phyloP scores from a whole-genome alignment of 2,113 vertebrate species.

The Onychorhynchus coronatus region DNA sequence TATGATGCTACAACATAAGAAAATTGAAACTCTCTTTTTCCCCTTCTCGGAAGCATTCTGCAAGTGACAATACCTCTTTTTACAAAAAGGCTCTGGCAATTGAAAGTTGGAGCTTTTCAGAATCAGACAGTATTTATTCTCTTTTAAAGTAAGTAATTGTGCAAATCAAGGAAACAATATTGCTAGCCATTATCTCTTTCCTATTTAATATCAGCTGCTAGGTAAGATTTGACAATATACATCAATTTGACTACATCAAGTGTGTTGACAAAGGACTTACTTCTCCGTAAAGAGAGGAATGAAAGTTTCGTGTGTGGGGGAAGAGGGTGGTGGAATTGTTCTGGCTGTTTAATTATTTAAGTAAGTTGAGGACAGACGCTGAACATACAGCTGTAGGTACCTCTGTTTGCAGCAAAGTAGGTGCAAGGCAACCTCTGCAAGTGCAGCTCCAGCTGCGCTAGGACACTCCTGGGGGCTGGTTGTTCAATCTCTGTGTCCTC shows the following conservation, averaged over 20 bases:
- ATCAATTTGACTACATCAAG: conserved; percentile 15
- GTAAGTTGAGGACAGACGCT: not conserved
- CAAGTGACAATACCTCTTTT: conserved; percentile 10
- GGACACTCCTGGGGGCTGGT: not conserved
- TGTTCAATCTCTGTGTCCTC: accelerated
- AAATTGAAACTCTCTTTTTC: conserved; percentile 21
- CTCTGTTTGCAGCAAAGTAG: not conserved
- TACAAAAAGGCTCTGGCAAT: not conserved
- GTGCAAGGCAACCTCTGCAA: not conserved
- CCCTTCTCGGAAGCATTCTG: not conserved
- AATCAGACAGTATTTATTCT: conserved; percentile 15
- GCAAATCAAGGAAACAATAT: not conserved
- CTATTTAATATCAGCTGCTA: conserved; percentile 6
- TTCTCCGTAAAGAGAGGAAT: conserved; percentile 6
- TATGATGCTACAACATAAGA: not conserved
- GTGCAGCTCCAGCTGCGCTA: not conserved
- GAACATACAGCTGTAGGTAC: not conserved
- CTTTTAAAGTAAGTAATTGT: conserved; percentile 16
- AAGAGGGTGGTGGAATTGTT: not conserved
- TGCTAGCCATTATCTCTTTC: conserved; percentile 37
- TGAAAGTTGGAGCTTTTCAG: conserved; percentile 27
- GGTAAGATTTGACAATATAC: conserved; percentile 45
- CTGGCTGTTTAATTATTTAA: conserved; percentile 37
- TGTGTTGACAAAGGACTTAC: not conserved
- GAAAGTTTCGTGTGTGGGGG: not conserved